Percentiles rank a stretch among this genome's conserved stretches.
Conservation (phyloP, 2,797 vertebrate genomes). For the Falco naumanni region DNA sequence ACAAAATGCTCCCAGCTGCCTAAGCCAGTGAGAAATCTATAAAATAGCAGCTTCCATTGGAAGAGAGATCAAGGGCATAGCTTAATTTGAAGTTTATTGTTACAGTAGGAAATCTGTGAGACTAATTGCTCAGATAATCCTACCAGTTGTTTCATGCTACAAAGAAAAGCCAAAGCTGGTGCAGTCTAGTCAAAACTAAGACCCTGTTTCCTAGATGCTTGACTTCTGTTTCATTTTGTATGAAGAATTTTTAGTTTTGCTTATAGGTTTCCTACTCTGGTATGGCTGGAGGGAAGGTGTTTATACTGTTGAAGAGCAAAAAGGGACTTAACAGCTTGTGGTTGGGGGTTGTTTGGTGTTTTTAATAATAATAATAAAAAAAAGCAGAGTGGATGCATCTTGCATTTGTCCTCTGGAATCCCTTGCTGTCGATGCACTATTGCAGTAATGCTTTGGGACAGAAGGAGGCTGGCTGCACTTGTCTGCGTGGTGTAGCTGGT, state of each 20-base stretch:
- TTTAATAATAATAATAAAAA: neutral
- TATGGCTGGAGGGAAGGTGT: neutral
- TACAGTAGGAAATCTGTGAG: neutral
- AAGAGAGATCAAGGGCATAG: neutral
- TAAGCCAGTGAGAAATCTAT: neutral
- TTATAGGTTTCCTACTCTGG: neutral
- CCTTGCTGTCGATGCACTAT: neutral
- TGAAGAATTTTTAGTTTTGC: neutral
- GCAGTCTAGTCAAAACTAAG: neutral
- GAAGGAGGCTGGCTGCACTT: neutral
- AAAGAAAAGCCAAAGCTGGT: neutral
- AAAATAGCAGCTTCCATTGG: neutral
- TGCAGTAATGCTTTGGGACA: neutral
- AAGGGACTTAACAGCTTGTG: neutral
- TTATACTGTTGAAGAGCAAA: neutral
- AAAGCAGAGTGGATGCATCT: neutral
- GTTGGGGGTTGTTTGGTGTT: neutral
- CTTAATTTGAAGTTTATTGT: neutral
- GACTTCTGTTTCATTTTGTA: neutral
- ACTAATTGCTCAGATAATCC: neutral
- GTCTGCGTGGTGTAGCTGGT: neutral
- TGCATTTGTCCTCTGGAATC: neutral
- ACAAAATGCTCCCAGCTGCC: neutral
- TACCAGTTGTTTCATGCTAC: neutral
- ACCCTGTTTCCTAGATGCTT: neutral